Percentiles rank a stretch among this genome's conserved stretches.
Conservation (phyloP, 2,888 invertebrate species). For the Synanthedon andrenaeformis region DNA sequence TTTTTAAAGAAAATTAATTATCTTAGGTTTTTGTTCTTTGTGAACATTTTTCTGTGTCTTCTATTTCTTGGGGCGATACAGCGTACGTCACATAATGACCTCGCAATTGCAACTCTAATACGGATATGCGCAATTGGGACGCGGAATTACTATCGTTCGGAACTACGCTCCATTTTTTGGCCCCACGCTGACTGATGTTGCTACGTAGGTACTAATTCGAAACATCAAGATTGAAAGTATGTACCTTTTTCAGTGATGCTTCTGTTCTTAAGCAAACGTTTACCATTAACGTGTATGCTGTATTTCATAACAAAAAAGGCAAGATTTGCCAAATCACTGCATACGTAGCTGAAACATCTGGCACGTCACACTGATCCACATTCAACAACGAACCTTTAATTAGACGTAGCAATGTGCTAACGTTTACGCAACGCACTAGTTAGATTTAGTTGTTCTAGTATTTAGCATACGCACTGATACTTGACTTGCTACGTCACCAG, state of each 20-base stretch:
- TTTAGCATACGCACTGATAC: slow-evolving; percentile 14
- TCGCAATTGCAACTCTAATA: slow-evolving; percentile 20
- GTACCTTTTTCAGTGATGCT: too few relatives aligned
- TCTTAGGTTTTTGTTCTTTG: too few relatives aligned
- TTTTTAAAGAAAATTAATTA: too few relatives aligned
- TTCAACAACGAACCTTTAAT: slow-evolving; percentile 45
- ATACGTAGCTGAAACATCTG: not conserved
- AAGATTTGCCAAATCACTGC: too few relatives aligned
- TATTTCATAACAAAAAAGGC: too few relatives aligned
- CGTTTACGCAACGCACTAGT: slow-evolving; percentile 31
- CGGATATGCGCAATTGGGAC: slow-evolving; percentile 50
- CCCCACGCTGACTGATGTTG: slow-evolving; percentile 7
- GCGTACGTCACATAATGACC: not conserved
- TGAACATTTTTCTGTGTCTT: too few relatives aligned
- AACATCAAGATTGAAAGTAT: too few relatives aligned
- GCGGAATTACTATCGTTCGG: slow-evolving; percentile 33
- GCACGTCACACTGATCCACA: slow-evolving; percentile 8
- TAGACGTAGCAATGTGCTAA: slow-evolving; percentile 35
- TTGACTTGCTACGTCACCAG: not conserved
- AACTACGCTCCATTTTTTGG: slow-evolving; percentile 33
- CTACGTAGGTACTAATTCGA: too few relatives aligned
- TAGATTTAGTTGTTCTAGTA: slow-evolving; percentile 19
- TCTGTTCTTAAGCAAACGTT: too few relatives aligned
- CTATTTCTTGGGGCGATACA: too few relatives aligned
- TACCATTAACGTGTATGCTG: too few relatives aligned